phyloP scores from a whole-genome alignment of 2,888 invertebrate genomes.

The Steromphala cineraria region DNA sequence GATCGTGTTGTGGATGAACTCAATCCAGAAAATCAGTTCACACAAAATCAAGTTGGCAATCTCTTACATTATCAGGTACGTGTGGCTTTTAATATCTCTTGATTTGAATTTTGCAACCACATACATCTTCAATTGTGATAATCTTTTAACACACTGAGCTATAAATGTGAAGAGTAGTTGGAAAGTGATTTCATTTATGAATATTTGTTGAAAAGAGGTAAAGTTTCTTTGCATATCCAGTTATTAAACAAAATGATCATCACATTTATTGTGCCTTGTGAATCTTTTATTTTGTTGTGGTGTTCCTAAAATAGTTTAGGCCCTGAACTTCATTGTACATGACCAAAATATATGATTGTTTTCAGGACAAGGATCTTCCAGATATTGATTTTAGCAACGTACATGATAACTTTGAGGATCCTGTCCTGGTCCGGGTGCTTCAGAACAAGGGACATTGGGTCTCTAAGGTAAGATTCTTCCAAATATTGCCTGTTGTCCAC shows the following conservation, averaged over 20 bases:
- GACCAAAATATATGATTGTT: conserved; percentile 15
- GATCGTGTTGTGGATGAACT: conserved; percentile 98
- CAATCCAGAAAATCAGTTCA: conserved; percentile 89
- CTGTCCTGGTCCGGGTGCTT: conserved; percentile 85
- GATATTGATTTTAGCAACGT: conserved; percentile 83
- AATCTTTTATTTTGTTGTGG: too few species aligned
- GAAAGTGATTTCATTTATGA: too few species aligned
- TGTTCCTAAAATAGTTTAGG: too few species aligned
- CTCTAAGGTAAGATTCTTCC: conserved; percentile 75
- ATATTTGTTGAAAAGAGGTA: too few species aligned
- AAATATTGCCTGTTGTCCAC: too few species aligned
- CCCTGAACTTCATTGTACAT: background rate
- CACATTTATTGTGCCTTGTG: too few species aligned
- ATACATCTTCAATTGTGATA: too few species aligned
- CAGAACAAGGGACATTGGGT: conserved; percentile 76
- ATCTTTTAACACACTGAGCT: too few species aligned
- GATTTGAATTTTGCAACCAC: background rate
- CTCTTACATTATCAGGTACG: conserved; percentile 87
- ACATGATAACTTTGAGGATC: conserved; percentile 86
- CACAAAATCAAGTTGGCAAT: conserved; percentile 76
- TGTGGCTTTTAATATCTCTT: background rate
- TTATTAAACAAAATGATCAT: too few species aligned
- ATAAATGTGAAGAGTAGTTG: too few species aligned
- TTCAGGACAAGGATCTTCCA: conserved; percentile 82
- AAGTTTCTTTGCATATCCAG: too few species aligned